These are phyloP conservation scores for Pelodytes ibericus DNA, from an alignment of 2,797 vertebrate species.

Conservation along the genomic window DNA sequence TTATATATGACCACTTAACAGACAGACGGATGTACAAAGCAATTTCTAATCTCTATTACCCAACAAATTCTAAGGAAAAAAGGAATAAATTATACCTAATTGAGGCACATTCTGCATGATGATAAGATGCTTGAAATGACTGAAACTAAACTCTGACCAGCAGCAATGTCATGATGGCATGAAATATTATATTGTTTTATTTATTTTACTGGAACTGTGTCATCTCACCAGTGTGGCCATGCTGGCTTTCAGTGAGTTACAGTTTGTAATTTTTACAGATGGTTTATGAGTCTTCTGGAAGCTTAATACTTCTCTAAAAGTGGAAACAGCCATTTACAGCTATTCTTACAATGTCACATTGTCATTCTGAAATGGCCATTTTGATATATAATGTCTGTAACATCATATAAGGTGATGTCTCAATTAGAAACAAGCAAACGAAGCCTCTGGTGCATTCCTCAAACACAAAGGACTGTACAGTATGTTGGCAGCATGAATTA, in stretches of 20 bases:
- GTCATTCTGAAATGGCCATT: slow-evolving; percentile 67
- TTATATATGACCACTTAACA: too few relatives aligned
- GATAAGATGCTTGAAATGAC: slow-evolving; percentile 30
- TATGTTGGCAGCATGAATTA: neutral
- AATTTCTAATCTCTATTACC: too few relatives aligned
- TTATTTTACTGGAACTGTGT: slow-evolving; percentile 44
- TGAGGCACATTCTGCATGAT: slow-evolving; percentile 10
- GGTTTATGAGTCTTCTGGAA: slow-evolving; percentile 54
- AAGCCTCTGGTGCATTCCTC: slow-evolving; percentile 65
- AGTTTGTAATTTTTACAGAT: slow-evolving; percentile 56
- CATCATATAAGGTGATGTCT: slow-evolving; percentile 69
- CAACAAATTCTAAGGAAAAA: neutral
- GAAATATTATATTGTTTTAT: slow-evolving; percentile 24
- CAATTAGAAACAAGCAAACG: slow-evolving; percentile 70
- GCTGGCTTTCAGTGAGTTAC: slow-evolving; percentile 48
- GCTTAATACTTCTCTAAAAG: slow-evolving; percentile 45
- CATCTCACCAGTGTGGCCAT: slow-evolving; percentile 43
- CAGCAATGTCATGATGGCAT: slow-evolving; percentile 31
- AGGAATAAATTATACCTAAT: neutral
- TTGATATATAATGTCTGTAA: slow-evolving; percentile 68
- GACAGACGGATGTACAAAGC: too few relatives aligned
- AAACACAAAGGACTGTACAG: slow-evolving; percentile 30
- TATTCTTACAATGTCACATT: slow-evolving; percentile 71
- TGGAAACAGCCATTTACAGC: slow-evolving; percentile 58
- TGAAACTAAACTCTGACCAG: slow-evolving; percentile 41